Percentiles rank a stretch among this genome's conserved stretches.
These are phyloP conservation scores for Pseudorectes ferrugineus DNA, from an alignment of 2,113 vertebrate genomes.

Conservation along the genomic window DNA sequence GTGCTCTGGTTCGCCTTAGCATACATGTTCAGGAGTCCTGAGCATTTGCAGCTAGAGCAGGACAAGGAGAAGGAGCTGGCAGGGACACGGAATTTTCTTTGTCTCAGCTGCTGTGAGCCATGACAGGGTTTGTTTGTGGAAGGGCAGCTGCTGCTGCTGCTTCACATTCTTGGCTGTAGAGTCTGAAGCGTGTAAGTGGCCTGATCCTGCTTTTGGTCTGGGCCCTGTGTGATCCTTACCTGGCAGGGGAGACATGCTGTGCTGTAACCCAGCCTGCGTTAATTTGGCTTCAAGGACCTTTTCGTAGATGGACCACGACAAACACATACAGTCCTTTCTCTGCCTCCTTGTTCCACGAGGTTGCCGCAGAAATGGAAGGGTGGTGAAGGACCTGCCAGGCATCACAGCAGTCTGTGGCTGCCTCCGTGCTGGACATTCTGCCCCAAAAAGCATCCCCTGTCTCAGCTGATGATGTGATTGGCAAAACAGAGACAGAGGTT, in stretches of 20 bases:
- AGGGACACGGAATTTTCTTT: background rate
- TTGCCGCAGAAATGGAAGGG: background rate
- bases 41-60: background rate
- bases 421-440: background rate
- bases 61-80: background rate
- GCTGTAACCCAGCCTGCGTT: background rate
- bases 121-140: background rate
- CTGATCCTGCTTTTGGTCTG: background rate
- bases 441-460: background rate
- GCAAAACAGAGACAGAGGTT: background rate
- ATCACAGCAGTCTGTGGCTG: rapidly evolving
- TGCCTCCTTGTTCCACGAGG: rapidly evolving
- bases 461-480: background rate
- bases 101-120: background rate
- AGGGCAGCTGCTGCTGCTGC: background rate
- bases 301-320: background rate
- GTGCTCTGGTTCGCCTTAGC: background rate
- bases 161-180: background rate
- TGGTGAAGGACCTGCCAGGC: background rate
- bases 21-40: background rate
- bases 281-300: background rate
- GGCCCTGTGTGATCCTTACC: background rate
- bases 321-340: rapidly evolving
- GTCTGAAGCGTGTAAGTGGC: background rate
- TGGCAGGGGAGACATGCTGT: background rate